phyloP scores from a whole-genome alignment of 2,797 vertebrate genomes.

The Champsocephalus gunnari region DNA sequence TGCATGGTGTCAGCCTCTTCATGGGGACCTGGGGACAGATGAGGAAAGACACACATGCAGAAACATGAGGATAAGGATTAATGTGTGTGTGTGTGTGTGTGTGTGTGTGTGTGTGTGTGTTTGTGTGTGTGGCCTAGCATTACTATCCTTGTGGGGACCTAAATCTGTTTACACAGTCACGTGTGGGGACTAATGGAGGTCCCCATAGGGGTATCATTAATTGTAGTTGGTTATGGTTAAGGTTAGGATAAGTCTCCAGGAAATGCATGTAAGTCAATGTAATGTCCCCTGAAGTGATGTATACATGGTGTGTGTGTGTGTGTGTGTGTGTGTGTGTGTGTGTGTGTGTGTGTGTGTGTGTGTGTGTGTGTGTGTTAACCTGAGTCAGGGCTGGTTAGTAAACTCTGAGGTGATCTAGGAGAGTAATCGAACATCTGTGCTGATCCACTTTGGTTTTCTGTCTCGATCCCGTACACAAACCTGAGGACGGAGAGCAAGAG shows the following conservation, averaged over 20 bases:
- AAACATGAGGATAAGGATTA: no score
- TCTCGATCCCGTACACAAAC: constrained; percentile 85
- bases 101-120: neutral
- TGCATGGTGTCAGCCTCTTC: constrained; percentile 64
- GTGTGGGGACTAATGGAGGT: no score
- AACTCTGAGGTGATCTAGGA: constrained; percentile 57
- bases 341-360: constrained; percentile 1
- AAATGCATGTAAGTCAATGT: no score
- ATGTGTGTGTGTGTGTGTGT: no score
- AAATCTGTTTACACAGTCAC: no score
- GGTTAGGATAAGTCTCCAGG: no score
- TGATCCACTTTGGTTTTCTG: constrained; percentile 70
- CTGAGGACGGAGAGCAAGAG: constrained; percentile 51
- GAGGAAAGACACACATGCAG: neutral
- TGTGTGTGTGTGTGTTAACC: no score
- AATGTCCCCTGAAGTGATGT: no score
- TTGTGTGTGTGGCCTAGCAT: neutral
- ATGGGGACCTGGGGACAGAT: constrained; percentile 36
- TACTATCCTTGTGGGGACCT: no score
- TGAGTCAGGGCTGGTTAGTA: constrained; percentile 43
- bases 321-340: neutral
- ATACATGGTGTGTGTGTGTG: no score
- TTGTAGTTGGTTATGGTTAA: no score
- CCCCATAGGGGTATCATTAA: no score
- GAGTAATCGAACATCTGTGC: constrained; percentile 83